These are phyloP conservation scores for Drosophila prostipennis DNA, from an alignment of 2,888 invertebrate species.

Conservation along the genomic window DNA sequence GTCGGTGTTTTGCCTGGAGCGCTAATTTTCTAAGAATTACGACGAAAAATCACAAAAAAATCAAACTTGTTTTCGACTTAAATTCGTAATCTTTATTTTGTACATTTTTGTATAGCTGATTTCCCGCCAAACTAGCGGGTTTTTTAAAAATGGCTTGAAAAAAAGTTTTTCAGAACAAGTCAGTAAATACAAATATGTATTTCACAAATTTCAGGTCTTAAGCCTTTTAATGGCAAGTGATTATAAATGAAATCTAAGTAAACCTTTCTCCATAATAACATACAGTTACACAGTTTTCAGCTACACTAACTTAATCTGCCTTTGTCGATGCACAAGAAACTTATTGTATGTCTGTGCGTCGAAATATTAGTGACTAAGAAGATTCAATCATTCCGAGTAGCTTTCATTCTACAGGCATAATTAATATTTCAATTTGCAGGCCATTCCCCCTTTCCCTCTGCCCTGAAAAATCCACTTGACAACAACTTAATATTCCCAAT, in stretches of 20 bases:
- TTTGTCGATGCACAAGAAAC: background rate
- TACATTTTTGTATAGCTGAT: no score
- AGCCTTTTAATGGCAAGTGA: no score
- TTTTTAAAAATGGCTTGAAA: no score
- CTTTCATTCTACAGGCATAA: background rate
- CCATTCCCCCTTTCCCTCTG: background rate
- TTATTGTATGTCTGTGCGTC: background rate
- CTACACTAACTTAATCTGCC: background rate
- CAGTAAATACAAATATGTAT: no score
- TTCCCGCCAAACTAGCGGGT: no score
- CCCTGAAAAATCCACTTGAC: slow-evolving; percentile 3
- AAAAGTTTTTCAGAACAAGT: no score
- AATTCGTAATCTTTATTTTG: no score
- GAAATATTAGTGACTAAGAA: background rate
- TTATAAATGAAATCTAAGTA: background rate
- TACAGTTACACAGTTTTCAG: background rate
- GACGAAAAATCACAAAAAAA: no score
- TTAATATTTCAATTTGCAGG: slow-evolving; percentile 20
- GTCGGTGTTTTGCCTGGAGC: no score
- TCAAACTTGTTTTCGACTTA: no score
- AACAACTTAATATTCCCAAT: slow-evolving; percentile 37
- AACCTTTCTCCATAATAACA: background rate
- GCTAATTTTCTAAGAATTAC: no score
- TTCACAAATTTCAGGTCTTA: no score
- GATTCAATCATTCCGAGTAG: slow-evolving; percentile 1